Percentiles rank a stretch among this genome's conserved stretches.
Conservation (phyloP, 2,888 invertebrate genomes). For the Lasiommata megera region DNA sequence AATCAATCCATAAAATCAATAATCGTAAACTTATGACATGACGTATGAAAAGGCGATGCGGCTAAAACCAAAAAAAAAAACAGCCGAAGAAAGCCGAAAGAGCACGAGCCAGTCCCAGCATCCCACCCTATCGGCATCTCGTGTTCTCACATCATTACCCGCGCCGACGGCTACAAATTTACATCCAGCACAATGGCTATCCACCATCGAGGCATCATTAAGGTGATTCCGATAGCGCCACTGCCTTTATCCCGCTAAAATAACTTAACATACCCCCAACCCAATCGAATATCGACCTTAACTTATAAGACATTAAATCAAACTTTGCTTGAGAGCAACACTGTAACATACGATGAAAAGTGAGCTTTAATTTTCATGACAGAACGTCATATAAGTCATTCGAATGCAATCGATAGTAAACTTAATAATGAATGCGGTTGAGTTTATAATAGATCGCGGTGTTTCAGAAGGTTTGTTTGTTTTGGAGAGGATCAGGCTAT, state of each 20-base stretch:
- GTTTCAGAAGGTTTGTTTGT: slow-evolving; percentile 39
- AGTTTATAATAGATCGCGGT: slow-evolving; percentile 52
- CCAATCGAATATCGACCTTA: slow-evolving; percentile 50
- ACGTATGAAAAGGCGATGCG: slow-evolving; percentile 27
- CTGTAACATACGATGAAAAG: slow-evolving; percentile 52
- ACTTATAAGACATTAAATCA: slow-evolving; percentile 33
- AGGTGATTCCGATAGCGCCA: slow-evolving; percentile 82
- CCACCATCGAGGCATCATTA: slow-evolving; percentile 82
- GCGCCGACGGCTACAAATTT: slow-evolving; percentile 82
- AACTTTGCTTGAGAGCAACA: slow-evolving; percentile 31
- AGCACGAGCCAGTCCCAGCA: slow-evolving; percentile 31
- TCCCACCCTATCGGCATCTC: slow-evolving; percentile 57
- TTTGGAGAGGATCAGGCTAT: slow-evolving; percentile 74
- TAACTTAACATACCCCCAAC: slow-evolving; percentile 41
- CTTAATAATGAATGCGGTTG: slow-evolving; percentile 41
- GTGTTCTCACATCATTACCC: slow-evolving; percentile 82
- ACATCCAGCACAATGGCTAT: slow-evolving; percentile 82
- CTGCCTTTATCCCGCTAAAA: slow-evolving; percentile 48
- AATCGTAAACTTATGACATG: slow-evolving; percentile 25
- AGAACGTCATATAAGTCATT: slow-evolving; percentile 72
- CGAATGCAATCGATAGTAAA: slow-evolving; percentile 36
- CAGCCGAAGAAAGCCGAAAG: slow-evolving; percentile 24
- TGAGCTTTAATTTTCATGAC: slow-evolving; percentile 47
- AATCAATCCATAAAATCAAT: no score
- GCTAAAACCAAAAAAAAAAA: slow-evolving; percentile 26